Evolutionary conservation across 2,113 vertebrate genomes (phyloP).

Genomic region (Rafetus swinhoei): DNA sequence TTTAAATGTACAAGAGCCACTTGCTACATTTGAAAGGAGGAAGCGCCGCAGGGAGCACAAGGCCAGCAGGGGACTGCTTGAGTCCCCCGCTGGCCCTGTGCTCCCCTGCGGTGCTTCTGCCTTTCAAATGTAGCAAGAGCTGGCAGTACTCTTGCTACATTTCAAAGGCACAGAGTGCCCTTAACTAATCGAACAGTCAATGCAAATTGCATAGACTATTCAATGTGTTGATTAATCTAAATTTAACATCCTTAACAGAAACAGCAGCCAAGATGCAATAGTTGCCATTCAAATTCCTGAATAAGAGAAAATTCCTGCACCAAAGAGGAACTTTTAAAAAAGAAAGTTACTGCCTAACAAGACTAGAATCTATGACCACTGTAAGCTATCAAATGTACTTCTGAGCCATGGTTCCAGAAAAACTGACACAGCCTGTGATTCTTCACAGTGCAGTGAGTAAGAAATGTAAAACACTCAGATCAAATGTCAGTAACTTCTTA

Average conservation of each 20-base stretch:
- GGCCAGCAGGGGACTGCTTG: no score
- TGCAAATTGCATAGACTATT: no score
- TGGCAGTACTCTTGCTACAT: no score
- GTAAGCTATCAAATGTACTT: not conserved
- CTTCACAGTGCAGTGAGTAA: not conserved
- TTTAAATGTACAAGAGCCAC: no score
- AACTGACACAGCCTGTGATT: not conserved
- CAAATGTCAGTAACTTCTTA: not conserved
- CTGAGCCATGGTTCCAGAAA: rapidly evolving
- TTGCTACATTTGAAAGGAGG: no score
- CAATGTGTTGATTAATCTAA: no score
- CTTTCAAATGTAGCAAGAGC: no score
- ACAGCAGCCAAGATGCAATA: not conserved
- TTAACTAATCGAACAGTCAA: no score
- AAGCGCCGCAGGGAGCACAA: no score
- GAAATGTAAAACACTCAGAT: not conserved
- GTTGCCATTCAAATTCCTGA: not conserved
- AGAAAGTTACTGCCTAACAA: not conserved
- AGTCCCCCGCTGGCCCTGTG: no score
- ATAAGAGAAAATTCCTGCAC: not conserved
- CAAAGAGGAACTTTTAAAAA: not conserved
- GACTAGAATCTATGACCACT: not conserved
- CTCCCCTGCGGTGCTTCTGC: no score
- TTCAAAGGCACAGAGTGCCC: no score
- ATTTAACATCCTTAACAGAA: not conserved